Base-by-base conservation (phyloP, 2,888 invertebrate species). In the Eristalinus sepulchralis region DNA sequence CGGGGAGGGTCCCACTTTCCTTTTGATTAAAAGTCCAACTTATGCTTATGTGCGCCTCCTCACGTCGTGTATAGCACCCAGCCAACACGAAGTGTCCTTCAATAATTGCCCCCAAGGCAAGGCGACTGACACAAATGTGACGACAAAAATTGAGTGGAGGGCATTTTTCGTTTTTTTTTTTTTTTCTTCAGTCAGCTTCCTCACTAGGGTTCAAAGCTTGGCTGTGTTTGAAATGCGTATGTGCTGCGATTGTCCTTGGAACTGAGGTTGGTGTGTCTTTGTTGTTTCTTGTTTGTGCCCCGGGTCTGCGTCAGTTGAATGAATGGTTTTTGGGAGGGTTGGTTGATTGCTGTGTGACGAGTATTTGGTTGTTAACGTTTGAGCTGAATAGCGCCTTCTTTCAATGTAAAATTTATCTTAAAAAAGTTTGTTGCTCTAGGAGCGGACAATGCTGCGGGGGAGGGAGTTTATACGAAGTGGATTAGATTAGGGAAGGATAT, bases 21-120 rank as follows among this genome's bases (percentile, higher is more conserved):
- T 57, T 78, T 63, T 78, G 70, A 64, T 57, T 64, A 57, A 10
- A 71, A 59, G 78, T 71, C 64, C 64, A 59, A 71, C 71, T 79
- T 71, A 59, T 70, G 57, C 64, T 63, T 55, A 63, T 77, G 39
- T 71, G 27, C n/a, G 62, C n/a, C 13, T 8, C 36, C 36, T 13
- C 36, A 11, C 3, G n/a, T 6, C 0, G 1, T 36, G 34, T n/a
- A n/a, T 13, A n/a, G 13, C 17, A 47, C 1, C 47, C 47, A 17
- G 47, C 8, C 47, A 27, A 2, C 5, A 3, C 8, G 53, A 33
- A 70, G 62, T 63, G 80, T 80, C 67, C 80, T 80, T 73, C 67
- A 62, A 67, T 80, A 80, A 80, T 62, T 73, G 72, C 67, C 72
- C 47, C 53, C 22, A 34, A 60, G 72, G 60, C 55, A 27, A 72